phyloP scores from a whole-genome alignment of 2,113 vertebrate genomes.

The Anguilla japonica region DNA sequence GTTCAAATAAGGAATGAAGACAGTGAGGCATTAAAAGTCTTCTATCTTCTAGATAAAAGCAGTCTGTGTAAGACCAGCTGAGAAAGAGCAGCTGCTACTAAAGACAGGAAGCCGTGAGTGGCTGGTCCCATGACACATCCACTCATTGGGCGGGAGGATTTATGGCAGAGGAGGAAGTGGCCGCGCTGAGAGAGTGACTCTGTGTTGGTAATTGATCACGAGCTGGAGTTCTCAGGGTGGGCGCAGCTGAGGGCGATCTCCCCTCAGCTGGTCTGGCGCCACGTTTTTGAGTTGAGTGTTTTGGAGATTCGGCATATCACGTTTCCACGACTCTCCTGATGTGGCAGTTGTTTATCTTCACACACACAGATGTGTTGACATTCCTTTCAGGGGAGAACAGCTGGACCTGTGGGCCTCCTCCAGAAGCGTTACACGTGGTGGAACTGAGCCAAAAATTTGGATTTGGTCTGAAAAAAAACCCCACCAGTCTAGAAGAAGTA shows the following conservation, averaged over 20 bases:
- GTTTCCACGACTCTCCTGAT: constrained; percentile 6
- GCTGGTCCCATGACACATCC: constrained; percentile 2
- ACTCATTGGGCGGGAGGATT: constrained; percentile 10
- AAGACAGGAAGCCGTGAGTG: background rate
- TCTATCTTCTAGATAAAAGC: background rate
- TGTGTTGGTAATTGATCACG: constrained; percentile 29
- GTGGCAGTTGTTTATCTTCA: constrained; percentile 13
- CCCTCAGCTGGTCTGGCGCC: background rate
- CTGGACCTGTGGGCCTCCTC: background rate
- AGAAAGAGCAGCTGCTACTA: constrained; percentile 5
- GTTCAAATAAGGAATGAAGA: background rate
- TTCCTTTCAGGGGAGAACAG: background rate
- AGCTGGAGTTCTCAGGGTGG: background rate
- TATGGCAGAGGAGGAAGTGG: constrained; percentile 24
- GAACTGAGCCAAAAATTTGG: background rate
- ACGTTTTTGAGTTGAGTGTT: background rate
- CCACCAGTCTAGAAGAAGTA: too few species aligned
- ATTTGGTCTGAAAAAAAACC: background rate
- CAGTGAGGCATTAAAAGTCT: background rate
- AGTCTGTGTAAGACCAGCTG: background rate
- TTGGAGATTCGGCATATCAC: constrained; percentile 5
- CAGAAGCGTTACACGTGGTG: constrained; percentile 9
- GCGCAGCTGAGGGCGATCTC: background rate
- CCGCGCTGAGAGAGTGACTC: constrained; percentile 22
- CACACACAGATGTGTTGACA: background rate